phyloP scores from a whole-genome alignment of 2,113 vertebrate genomes.

The Sinocyclocheilus anophthalmus region DNA sequence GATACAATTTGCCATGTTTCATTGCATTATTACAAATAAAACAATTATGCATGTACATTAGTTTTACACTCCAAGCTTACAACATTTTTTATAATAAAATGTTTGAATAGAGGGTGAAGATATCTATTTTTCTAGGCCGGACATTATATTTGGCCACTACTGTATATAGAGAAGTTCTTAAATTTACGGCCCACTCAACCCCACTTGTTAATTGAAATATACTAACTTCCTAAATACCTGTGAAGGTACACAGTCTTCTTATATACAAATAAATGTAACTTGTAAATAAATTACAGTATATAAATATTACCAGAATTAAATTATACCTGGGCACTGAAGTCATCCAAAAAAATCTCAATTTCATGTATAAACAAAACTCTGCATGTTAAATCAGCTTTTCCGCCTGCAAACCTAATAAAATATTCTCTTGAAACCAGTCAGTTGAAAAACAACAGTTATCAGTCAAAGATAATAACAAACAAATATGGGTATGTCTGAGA shows the following conservation, averaged over 20 bases:
- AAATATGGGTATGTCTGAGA: conserved; percentile 1
- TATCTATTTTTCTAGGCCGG: background rate
- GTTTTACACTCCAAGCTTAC: background rate
- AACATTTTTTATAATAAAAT: background rate
- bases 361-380: background rate
- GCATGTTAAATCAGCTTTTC: background rate
- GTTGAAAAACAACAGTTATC: conserved; percentile 18
- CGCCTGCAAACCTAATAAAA: background rate
- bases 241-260: background rate
- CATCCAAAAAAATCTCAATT: background rate
- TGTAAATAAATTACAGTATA: background rate
- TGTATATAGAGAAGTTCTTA: background rate
- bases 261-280: no score
- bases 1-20: background rate
- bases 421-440: conserved; percentile 8
- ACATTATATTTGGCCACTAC: background rate
- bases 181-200: background rate
- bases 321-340: background rate
- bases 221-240: background rate
- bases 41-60: background rate
- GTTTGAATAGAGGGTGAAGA: background rate
- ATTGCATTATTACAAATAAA: background rate
- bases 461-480: background rate
- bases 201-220: background rate
- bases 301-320: background rate